These are phyloP conservation scores for Cossypha heuglini DNA, from an alignment of 2,797 vertebrate species.

Conservation along the genomic window DNA sequence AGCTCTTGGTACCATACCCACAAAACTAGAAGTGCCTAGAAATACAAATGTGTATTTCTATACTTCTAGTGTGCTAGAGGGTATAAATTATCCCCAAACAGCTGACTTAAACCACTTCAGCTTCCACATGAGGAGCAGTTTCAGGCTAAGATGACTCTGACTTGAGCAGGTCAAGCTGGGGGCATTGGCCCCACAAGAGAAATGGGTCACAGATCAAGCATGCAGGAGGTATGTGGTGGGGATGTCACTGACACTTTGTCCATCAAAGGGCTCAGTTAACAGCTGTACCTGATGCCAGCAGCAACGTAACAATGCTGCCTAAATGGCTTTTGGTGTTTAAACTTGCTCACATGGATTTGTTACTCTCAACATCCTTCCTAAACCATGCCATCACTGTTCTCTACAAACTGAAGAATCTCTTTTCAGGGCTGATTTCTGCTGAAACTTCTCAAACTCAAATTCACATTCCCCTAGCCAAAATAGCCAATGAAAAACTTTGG, in stretches of 20 bases:
- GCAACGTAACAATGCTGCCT: not conserved
- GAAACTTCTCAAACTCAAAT: not conserved
- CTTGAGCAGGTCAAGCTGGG: rapidly evolving
- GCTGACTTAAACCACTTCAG: not conserved
- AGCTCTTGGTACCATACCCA: not conserved
- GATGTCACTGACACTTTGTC: not conserved
- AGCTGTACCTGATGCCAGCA: not conserved
- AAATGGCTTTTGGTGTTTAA: not conserved
- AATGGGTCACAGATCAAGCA: not conserved
- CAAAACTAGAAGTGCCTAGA: not conserved
- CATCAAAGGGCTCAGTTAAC: not conserved
- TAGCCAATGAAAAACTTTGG: not conserved
- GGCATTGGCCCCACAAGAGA: not conserved
- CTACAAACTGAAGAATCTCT: not conserved
- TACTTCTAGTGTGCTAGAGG: not conserved
- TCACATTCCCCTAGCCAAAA: not conserved
- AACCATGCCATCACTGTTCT: not conserved
- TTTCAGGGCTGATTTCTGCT: not conserved
- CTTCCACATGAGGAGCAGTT: not conserved
- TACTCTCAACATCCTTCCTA: not conserved
- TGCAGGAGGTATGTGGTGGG: not conserved
- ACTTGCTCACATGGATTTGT: rapidly evolving
- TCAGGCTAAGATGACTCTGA: not conserved
- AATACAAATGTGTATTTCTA: not conserved
- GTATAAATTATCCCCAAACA: not conserved